Base-by-base conservation (phyloP, 1,140 invertebrate species). In the Dendrolimus kikuchii region DNA sequence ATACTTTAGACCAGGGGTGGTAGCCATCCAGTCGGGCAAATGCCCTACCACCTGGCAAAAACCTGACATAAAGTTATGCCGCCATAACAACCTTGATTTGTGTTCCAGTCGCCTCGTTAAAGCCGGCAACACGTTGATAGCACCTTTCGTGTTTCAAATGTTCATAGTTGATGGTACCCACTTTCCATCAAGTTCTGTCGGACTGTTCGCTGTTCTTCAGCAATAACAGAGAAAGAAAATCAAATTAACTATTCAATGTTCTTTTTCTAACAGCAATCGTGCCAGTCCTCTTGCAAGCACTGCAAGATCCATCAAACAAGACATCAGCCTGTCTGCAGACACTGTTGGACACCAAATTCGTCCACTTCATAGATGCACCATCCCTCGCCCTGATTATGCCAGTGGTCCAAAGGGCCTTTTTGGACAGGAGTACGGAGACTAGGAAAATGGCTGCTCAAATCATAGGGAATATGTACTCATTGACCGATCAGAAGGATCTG, bases 361-460 rank as follows among this genome's bases (percentile, higher is more conserved):
- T 99, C 44, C 98, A 99, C 88, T 99, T 99, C 79, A 99, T 99
- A 65, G 99, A 99, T 87, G 96, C 99, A 5, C 98, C 98, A 2
- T 99, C 98, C 0, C 89, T 99, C 5, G 98, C 99, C 55, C 89
- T 99, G 8, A 99, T 99, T 60, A 99, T 99, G 98, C 98, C 98
- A 1, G 98, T 99, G 0, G 96, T 99, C 10, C 95, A 99, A 81
- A 88, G 98, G 64, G 98, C 98, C 5, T 99, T 99, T 81, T 94
- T 97, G 87, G 98, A 99, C 88, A 90, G 98, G 50, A 97, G 96
- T 5, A 99, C 97, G 0, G 98, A 99, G 88, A 99, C 97, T 0
- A 90, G 98, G 69, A 98, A 99, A 90, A 99, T 99, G 96, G 97
- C 98, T 36, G 96, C 97, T n/a, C 95, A 96, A 87, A 99, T 99